Evolutionary conservation across 2,113 vertebrate species (phyloP), one percentile per base, ranked within the genome.

Genomic region (Siniperca chuatsi): DNA sequence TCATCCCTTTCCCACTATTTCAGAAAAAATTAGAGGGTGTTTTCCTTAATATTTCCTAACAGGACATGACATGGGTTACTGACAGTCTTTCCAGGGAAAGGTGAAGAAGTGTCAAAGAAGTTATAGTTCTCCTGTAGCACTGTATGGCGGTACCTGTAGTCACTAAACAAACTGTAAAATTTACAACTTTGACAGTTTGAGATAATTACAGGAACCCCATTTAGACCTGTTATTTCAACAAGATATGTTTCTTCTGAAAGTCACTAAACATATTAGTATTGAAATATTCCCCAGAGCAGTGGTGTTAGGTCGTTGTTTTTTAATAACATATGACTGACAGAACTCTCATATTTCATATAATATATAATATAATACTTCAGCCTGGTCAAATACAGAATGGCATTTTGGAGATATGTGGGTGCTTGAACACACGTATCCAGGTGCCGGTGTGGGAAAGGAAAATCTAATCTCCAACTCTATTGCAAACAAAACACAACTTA

Each of bases 401-500:
- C 37, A 65, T 42, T 46, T 44, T 52, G 50, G 21, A 48, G 48
- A 23, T 44, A 35, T 73, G 48, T 65, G 46, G 70, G 60, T 67
- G 64, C 54, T 77, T 37, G 9, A 65, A 67, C 29, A 62, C 69
- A 83, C 2, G 7, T 61, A 48, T 35, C 13, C 52, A 69, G 55
- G 57, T 66, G 8, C 23, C 6, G 2, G 20, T 78, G 40, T 72
- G 73, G 69, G 64, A 82, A 78, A 71, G 65, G 65, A 83, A 79
- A 70, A 73, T 48, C 40, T 67, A 40, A 60, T 82, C 72, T 64
- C 37, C n/a, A 16, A 70, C 64, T 77, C 9, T 67, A 25, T 55
- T 81, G 33, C 78, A 88, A 83, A 81, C n/a, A 71, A 87, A 90
- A 83, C 81, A 86, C 62, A 62, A 79, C 82, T 85, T 66, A 12